Base-by-base conservation (phyloP, 2,113 vertebrate species). In the Oncorhynchus mykiss region DNA sequence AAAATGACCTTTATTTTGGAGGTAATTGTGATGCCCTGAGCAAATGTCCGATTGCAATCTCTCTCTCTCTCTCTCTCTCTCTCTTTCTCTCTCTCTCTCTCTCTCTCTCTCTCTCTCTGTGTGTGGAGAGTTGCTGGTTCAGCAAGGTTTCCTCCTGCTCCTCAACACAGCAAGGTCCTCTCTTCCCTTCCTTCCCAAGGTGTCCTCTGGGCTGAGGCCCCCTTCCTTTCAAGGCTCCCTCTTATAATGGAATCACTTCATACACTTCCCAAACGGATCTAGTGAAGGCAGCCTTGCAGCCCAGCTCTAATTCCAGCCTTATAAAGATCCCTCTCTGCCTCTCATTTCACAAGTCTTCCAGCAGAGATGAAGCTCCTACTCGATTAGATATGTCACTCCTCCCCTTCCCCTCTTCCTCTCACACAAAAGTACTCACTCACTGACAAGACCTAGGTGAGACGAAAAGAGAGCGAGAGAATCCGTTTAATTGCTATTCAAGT, bases 311-410 rank as follows among this genome's bases (percentile, higher is more conserved):
- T 97, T 96, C 95, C 94, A 93, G 92, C 93, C 95, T 95, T 96
- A 98, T 98, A 97, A 97, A 95, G 95, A 97, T 96, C 95, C 94
- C 93, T 93, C 94, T 95, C 94, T 95, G 94, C 93, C 94, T 94
- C 96, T 96, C 94, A 96, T 96, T 98, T 97, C 95, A 97, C 95
- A 96, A 94, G 96, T 96, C 94, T 95, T 94, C 93, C 92, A 92
- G 90, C 89, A 95, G 95, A 96, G 96, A 95, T 94, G 91, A 95
- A 95, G 94, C 94, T 93, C 90, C 89, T 54, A 92, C 94, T 94
- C 96, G 96, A 96, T 96, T 96, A 97, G 93, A 95, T 95, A 92
- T 95, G 94, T 94, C 95, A 95, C 94, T 93, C 93, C 94, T 93
- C 24, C 59, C 48, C 34, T 78, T 71, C 25, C 59, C 71, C 64